Conservation (phyloP, 2,888 invertebrate species). For the Callinectes sapidus region DNA sequence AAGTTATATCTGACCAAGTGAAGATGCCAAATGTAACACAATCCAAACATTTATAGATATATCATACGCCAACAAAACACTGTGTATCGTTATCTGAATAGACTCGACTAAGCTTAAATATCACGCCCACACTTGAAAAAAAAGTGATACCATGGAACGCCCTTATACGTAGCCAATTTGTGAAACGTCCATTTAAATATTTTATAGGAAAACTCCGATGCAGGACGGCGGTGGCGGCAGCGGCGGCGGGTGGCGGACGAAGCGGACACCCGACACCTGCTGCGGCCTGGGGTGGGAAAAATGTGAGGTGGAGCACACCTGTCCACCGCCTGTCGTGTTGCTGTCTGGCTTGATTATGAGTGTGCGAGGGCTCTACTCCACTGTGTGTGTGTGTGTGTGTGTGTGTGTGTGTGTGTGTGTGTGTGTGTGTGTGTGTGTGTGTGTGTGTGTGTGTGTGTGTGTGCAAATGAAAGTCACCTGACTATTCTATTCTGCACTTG, state of each 20-base stretch:
- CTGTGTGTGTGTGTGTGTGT: slow-evolving; percentile 12
- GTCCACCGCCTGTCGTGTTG: slow-evolving; percentile 33
- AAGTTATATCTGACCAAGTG: not conserved
- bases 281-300: slow-evolving; percentile 12
- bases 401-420: slow-evolving; percentile 25
- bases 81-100: not conserved
- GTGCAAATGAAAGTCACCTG: too few relatives aligned
- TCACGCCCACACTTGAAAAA: not conserved
- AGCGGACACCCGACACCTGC: slow-evolving; percentile 21
- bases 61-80: not conserved
- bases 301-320: not conserved
- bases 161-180: not conserved
- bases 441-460: slow-evolving; percentile 16
- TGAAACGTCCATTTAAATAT: slow-evolving; percentile 23
- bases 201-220: slow-evolving; percentile 2
- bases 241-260: not conserved
- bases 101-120: not conserved
- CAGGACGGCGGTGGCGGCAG: not conserved
- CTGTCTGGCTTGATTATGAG: slow-evolving; percentile 11
- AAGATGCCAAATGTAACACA: not conserved
- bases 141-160: not conserved
- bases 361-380: not conserved
- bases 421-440: slow-evolving; percentile 21
- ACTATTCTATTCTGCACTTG: too few relatives aligned
- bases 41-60: not conserved